Base-by-base conservation (phyloP, 1,140 invertebrate species). In the Cotesia glomerata region DNA sequence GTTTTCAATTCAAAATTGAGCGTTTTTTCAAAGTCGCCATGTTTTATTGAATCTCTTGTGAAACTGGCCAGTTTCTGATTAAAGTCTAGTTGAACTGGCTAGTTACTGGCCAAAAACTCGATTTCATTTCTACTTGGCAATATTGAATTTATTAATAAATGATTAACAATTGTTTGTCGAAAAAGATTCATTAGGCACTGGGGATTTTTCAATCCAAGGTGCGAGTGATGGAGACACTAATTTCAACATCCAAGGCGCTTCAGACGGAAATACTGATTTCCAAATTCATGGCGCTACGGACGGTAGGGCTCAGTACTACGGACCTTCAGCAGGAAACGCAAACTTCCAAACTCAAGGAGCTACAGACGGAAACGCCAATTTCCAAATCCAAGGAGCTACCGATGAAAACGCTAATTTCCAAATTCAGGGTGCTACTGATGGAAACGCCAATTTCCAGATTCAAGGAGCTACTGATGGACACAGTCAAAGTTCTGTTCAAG, bases 201-300 rank as follows among this genome's bases (percentile, higher is more conserved):
- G 81, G 35, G 85, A 84, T 4, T 87, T 86, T 58, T 77, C 78
- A 5, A 86, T 87, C 39, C 77, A 70, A 70, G 84, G 84, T 7
- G 84, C 82, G 0, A 78, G 79, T 0, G 84, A 87, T 58, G 81
- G 84, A 2, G 84, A 84, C n/a, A 77, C 77, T 0, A 74, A 85
- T 65, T 86, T 85, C 56, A 77, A 80, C 16, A 85, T 85, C 68
- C 85, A 85, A 71, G 84, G 84, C 5, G 84, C 82, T 0, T 78
- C 79, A 1, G 84, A 87, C 54, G 81, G 84, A 1, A 84, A 85
- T 18, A 76, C 77, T 0, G 74, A 85, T 62, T 86, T 85, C 56
- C 76, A 80, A 35, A 85, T 85, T 66, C 85, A 85, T 51, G 85
- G 85, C 5, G 79, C 85, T 0, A 77, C 80, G 0, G 80, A 85